These are phyloP conservation scores for Deilephila elpenor DNA, from an alignment of 2,888 invertebrate species.

Conservation along the genomic window DNA sequence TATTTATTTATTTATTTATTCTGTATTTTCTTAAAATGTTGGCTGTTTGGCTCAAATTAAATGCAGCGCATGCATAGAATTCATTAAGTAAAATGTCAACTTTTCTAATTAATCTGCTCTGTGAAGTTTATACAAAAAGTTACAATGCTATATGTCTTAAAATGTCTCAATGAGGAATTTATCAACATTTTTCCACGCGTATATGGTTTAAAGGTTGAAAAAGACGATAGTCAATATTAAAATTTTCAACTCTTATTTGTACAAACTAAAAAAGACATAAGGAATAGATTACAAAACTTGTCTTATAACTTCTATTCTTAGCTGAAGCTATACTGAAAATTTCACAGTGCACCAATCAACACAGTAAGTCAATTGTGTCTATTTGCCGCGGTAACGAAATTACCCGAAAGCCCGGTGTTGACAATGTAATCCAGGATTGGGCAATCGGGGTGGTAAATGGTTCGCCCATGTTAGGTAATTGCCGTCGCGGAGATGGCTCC, in stretches of 20 bases:
- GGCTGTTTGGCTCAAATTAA: not conserved
- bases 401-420: slow-evolving; percentile 44
- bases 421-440: slow-evolving; percentile 43
- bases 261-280: too few relatives aligned
- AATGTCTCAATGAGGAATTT: too few relatives aligned
- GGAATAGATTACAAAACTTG: too few relatives aligned
- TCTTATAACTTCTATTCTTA: too few relatives aligned
- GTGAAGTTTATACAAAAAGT: not conserved
- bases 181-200: too few relatives aligned
- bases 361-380: slow-evolving; percentile 9
- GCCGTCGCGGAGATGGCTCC: slow-evolving; percentile 64
- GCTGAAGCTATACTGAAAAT: not conserved
- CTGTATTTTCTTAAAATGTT: not conserved
- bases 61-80: slow-evolving; percentile 4
- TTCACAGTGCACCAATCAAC: not conserved
- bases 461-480: slow-evolving; percentile 68
- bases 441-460: slow-evolving; percentile 48
- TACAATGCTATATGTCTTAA: too few relatives aligned
- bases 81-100: not conserved
- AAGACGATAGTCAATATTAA: too few relatives aligned
- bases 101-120: not conserved
- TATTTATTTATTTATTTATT: too few relatives aligned
- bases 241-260: too few relatives aligned
- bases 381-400: slow-evolving; percentile 24
- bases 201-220: too few relatives aligned